These are phyloP conservation scores for Actinostola sp. DNA, from an alignment of 92 coral and sea anemone species.

Conservation along the genomic window DNA sequence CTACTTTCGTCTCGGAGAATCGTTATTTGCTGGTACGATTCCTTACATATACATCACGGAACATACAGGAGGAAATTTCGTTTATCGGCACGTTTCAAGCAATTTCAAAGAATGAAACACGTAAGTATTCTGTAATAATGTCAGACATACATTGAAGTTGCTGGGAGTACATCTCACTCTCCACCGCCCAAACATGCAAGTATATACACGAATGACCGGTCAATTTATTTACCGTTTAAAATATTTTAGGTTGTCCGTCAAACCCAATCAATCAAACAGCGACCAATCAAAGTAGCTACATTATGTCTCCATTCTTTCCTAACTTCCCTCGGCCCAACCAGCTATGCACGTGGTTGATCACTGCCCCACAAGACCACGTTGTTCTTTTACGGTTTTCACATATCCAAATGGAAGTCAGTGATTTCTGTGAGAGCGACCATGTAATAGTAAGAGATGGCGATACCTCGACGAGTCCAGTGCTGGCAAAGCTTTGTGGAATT, in stretches of 20 bases:
- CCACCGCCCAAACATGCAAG: too few species aligned
- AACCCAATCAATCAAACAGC: background rate
- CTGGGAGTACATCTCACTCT: too few species aligned
- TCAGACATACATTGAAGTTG: background rate
- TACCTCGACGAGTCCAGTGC: conserved; percentile 3
- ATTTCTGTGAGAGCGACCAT: background rate
- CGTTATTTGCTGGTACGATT: background rate
- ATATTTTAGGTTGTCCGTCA: conserved; percentile 4
- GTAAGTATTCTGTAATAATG: background rate
- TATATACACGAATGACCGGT: background rate
- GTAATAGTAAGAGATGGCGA: conserved; percentile 4
- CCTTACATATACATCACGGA: background rate
- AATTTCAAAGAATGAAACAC: background rate
- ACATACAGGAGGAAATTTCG: background rate
- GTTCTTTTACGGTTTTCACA: background rate
- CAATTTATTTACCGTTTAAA: background rate
- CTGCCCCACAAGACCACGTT: conserved; percentile 9
- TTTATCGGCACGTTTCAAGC: background rate
- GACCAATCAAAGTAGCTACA: background rate
- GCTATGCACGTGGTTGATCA: conserved; percentile 3
- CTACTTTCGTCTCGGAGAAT: background rate
- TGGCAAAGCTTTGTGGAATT: background rate
- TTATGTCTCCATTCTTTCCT: background rate
- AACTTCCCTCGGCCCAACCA: background rate
- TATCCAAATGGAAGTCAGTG: background rate